Conservation (phyloP, 2,888 invertebrate genomes). For the Stictocephala bisonia region DNA sequence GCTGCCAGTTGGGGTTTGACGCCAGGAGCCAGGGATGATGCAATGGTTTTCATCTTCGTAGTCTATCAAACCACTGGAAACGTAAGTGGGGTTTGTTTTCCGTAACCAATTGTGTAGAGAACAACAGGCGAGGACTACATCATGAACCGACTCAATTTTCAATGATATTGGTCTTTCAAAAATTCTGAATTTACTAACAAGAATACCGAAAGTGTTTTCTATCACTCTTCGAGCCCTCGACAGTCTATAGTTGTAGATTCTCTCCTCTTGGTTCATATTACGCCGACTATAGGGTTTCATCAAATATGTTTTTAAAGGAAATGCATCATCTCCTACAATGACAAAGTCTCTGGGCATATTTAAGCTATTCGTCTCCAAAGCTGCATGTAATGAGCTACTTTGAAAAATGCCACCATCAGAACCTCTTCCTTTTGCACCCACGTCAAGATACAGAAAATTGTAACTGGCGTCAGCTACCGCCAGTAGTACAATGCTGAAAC, state of each 20-base stretch:
- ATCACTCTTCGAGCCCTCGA: conserved; percentile 34
- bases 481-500: conserved; percentile 28
- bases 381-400: conserved; percentile 39
- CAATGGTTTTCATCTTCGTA: too few relatives aligned
- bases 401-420: conserved; percentile 33
- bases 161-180: conserved; percentile 44
- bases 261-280: conserved; percentile 27
- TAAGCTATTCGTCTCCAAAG: conserved; percentile 38
- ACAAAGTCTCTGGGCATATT: conserved; percentile 35
- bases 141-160: conserved; percentile 17
- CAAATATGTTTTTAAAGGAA: conserved; percentile 37
- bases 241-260: conserved; percentile 46
- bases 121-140: conserved; percentile 37
- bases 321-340: conserved; percentile 46
- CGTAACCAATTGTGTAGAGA: conserved; percentile 47
- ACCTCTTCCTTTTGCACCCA: conserved; percentile 43
- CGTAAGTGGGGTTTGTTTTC: too few relatives aligned
- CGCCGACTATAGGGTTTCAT: conserved; percentile 39
- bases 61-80: too few relatives aligned
- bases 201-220: conserved; percentile 44
- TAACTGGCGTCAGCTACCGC: conserved; percentile 26
- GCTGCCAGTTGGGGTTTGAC: too few relatives aligned
- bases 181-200: conserved; percentile 38
- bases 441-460: conserved; percentile 44
- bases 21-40: too few relatives aligned